Percentiles rank a stretch among this genome's conserved stretches.
These are phyloP conservation scores for Unio delphinus DNA, from an alignment of 2,888 invertebrate species.

Conservation along the genomic window DNA sequence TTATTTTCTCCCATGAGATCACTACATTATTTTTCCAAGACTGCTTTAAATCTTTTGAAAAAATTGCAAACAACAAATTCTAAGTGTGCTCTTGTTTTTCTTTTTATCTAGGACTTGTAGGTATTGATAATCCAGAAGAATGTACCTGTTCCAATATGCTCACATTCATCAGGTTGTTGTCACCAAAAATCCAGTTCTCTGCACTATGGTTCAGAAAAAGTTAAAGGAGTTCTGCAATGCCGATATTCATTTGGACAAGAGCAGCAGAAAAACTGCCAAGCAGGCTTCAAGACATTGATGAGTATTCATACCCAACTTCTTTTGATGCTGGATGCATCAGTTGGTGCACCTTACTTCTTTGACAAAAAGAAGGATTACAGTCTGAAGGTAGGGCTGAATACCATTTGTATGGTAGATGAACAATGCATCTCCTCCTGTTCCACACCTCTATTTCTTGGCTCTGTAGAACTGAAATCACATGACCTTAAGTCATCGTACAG, in stretches of 20 bases:
- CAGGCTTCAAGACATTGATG: conserved; percentile 2
- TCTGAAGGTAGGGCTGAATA: conserved; percentile 11
- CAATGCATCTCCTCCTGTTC: too few species aligned
- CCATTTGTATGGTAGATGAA: too few species aligned
- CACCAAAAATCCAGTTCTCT: conserved; percentile 31
- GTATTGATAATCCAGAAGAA: too few species aligned
- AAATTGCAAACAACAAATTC: too few species aligned
- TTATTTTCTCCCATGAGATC: too few species aligned
- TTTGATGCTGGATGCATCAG: conserved; percentile 21
- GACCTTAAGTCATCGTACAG: too few species aligned
- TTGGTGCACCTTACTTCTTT: conserved; percentile 6
- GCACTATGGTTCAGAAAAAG: conserved; percentile 28
- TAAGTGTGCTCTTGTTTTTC: too few species aligned
- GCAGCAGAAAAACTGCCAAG: conserved; percentile 1
- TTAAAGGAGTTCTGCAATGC: conserved; percentile 20
- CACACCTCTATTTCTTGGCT: too few species aligned
- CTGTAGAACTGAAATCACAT: too few species aligned
- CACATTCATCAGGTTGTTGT: conserved; percentile 26
- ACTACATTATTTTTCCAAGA: too few species aligned
- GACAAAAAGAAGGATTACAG: conserved; percentile 43
- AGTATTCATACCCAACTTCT: conserved; percentile 17
- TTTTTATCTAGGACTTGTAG: too few species aligned
- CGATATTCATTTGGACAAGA: not conserved
- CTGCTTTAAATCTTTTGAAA: too few species aligned
- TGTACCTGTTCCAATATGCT: not conserved